Evolutionary conservation across 2,888 invertebrate genomes (phyloP), one percentile per base, ranked within the genome.

Genomic region (Pterobdella sp.): DNA sequence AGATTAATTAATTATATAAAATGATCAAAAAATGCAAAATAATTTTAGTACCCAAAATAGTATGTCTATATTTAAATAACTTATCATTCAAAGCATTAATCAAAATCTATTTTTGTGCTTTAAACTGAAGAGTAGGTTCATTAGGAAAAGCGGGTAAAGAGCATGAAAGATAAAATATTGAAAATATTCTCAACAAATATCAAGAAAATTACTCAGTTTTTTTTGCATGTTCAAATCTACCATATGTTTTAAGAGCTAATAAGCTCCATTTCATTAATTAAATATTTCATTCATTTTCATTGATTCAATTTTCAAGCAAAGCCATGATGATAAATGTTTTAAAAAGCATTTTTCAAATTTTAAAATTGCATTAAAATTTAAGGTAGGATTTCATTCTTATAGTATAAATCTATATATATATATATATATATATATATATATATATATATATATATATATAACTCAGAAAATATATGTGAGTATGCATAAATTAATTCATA

Each of bases 391-490:
- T 18, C 14, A 49, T 49, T 18, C 52, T 14, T 49, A n/a, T 18
- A 49, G 14, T 18, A 18, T 18, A 18, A 49, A 49, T 49, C 14
- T 26, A 64, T 64, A 64, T 22, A 64, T 64, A 26, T 26, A 64
- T 64, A 26, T 64, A 64, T 64, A 26, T 26, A 64, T 64, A 22
- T 64, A 64, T 64, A 64, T 64, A 64, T 64, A 64, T 64, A 64
- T 64, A 64, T 64, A 64, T 64, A 64, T 64, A 64, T 64, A 64
- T 64, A 64, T 64, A 64, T 64, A 64, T 64, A 64, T 22, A 22
- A n/a, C 14, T 64, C 14, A n/a, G 10, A 64, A 64, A 22, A 64
- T 18, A 18, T 18, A 49, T 49, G n/a, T 18, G 14, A 49, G n/a
- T 49, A 49, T 49, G 14, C 14, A 49, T 49, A 18, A 49, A 49